Evolutionary conservation across 2,888 invertebrate species (phyloP), one percentile per base, ranked within the genome.

Genomic region (Cantharis flavilabris): DNA sequence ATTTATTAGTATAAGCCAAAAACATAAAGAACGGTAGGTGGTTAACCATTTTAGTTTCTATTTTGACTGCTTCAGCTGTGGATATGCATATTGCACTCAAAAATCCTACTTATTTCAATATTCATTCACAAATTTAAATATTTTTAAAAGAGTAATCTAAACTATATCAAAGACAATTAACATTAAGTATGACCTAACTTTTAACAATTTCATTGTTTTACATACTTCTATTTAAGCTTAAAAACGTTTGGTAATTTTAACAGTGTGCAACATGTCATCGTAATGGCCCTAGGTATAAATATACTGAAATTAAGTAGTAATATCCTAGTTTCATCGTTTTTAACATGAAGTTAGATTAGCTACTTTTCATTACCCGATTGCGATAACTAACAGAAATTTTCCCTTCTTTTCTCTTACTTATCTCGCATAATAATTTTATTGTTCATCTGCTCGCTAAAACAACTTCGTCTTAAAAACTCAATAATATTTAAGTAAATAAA

Each of bases 121-220:
- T 78, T 75, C 71, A 72, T 67, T 83, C 83, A 82, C 79, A 83
- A 83, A 82, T 80, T 76, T 79, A 76, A 82, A 83, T 78, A 74
- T 77, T 72, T 74, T 83, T 83, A 83, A 89, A 89, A 90, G 89
- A 88, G 33, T 49, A 49, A 88, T 89, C 90, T 91, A 90, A 90
- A 90, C 90, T 91, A 91, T 88, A 87, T 87, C 86, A 88, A 88
- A 86, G 88, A 88, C 88, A 88, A 86, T 87, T 88, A 89, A 88
- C 88, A 88, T 87, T 88, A 88, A 85, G 84, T 88, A 86, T 84
- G 83, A 86, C 83, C 84, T 87, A 87, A 87, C 87, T 86, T 86
- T 87, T 88, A 88, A 88, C 88, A 88, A 88, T 88, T 85, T 86
- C 83, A 83, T 85, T 86, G 83, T 82, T 83, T 82, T 83, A 81